These are phyloP conservation scores for Acanthosepion esculentum DNA, from an alignment of 2,888 invertebrate species.

Conservation along the genomic window DNA sequence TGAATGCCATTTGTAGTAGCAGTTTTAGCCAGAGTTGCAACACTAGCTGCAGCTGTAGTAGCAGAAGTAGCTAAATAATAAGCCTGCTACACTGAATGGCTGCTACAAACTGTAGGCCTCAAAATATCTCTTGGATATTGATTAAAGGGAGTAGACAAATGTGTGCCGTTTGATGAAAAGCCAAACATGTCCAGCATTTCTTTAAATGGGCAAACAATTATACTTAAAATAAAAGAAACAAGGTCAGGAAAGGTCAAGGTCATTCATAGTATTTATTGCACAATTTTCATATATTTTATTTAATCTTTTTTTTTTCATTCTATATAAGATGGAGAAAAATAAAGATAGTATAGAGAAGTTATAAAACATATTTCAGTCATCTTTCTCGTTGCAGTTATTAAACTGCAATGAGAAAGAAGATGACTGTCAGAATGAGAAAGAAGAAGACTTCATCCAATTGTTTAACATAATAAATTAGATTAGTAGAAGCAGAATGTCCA, in stretches of 20 bases:
- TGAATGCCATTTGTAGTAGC: background rate
- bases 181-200: slow-evolving; percentile 18
- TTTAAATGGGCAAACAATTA: slow-evolving; percentile 33
- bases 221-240: slow-evolving; percentile 11
- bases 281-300: background rate
- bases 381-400: too few species aligned
- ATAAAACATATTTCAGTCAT: too few species aligned
- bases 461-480: slow-evolving; percentile 33
- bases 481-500: background rate
- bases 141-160: background rate
- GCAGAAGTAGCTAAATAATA: background rate
- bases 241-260: slow-evolving; percentile 9
- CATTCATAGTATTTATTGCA: background rate
- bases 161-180: too few species aligned
- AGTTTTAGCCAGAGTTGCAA: background rate
- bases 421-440: background rate
- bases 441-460: background rate
- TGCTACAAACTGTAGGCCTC: background rate
- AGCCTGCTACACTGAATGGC: background rate
- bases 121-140: background rate
- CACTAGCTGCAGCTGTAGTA: background rate
- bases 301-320: too few species aligned
- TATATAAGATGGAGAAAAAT: too few species aligned
- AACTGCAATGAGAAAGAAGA: too few species aligned
- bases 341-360: too few species aligned